Evolutionary conservation across 2,113 vertebrate genomes (phyloP), one percentile per base, ranked within the genome.

Genomic region (Calidris pygmaea): DNA sequence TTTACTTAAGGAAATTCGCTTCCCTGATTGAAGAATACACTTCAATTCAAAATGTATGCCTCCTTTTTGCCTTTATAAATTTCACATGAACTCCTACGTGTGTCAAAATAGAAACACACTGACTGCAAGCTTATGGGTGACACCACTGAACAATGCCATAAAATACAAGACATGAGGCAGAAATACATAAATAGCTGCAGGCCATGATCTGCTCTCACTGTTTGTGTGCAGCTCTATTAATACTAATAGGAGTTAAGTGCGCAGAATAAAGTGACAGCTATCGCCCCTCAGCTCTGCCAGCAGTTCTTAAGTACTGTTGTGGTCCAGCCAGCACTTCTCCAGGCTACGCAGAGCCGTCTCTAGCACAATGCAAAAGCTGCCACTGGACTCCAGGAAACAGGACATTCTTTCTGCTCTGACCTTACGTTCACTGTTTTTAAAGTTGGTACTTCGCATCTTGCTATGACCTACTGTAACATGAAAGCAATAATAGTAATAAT

Each of bases 231-330:
- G 89, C 74, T 91, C 91, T 90, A 89, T 95, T 97, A 96, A 89
- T 89, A 87, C 81, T 91, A 95, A 96, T 66, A 95, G 92, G 95
- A 96, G 96, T 96, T 96, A 97, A 97, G 94, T 95, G 94, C 9
- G 67, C 94, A 96, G 95, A 95, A 96, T 92, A 67, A 95, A 96
- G 91, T 93, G 96, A 93, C 94, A 91, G 87, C 92, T 93, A 92
- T 76, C 1, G 0, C 68, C 80, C 94, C 91, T 95, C 89, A 91
- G 92, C 80, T 93, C 84, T 95, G 94, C 48, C 89, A 94, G 47
- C 62, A 80, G 74, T 89, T 89, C 86, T 70, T 20, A 63, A 89
- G 77, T 16, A 79, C 67, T 67, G 52, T 47, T 67, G 66, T 71
- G 87, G 87, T 85, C 94, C 96, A 87, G 41, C 77, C 90, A 73